Evolutionary conservation across 2,113 vertebrate species (phyloP), one percentile per base, ranked within the genome.

Genomic region (Prochilodus magdalenae): DNA sequence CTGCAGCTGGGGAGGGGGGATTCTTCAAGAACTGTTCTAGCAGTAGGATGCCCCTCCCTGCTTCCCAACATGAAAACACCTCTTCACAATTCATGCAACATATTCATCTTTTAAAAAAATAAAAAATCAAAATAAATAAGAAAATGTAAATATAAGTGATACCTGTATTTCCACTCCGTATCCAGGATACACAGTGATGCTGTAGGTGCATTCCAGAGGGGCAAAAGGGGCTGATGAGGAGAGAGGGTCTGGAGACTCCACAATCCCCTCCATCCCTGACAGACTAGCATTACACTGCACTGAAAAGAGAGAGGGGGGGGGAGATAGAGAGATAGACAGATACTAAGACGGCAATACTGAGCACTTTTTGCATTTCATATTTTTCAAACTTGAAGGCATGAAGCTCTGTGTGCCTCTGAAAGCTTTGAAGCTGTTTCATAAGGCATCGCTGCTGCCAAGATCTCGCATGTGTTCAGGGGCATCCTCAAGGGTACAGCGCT

Each of bases 81-180:
- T n/a, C n/a, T n/a, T n/a, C n/a, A n/a, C n/a, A n/a, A n/a, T n/a
- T n/a, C n/a, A n/a, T n/a, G n/a, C n/a, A n/a, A n/a, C n/a, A n/a
- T n/a, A n/a, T n/a, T n/a, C n/a, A n/a, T n/a, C n/a, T n/a, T n/a
- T n/a, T n/a, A n/a, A n/a, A n/a, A n/a, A n/a, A n/a, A n/a, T n/a
- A n/a, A n/a, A n/a, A n/a, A n/a, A n/a, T n/a, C n/a, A n/a, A n/a
- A n/a, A n/a, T n/a, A n/a, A n/a, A n/a, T n/a, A n/a, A n/a, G n/a
- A n/a, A n/a, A n/a, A n/a, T n/a, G n/a, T n/a, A n/a, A n/a, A n/a
- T n/a, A n/a, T n/a, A 22, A 13, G 29, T 27, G 29, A 66, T 88
- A 97, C 96, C 96, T 96, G 95, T 83, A 97, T 95, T 88, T 97
- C 96, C 82, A 97, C 96, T 26, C 96, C 96, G 0, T 96, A 97